These are phyloP conservation scores for Heliconius nattereri DNA, from an alignment of 1,140 invertebrate genomes.

Conservation along the genomic window DNA sequence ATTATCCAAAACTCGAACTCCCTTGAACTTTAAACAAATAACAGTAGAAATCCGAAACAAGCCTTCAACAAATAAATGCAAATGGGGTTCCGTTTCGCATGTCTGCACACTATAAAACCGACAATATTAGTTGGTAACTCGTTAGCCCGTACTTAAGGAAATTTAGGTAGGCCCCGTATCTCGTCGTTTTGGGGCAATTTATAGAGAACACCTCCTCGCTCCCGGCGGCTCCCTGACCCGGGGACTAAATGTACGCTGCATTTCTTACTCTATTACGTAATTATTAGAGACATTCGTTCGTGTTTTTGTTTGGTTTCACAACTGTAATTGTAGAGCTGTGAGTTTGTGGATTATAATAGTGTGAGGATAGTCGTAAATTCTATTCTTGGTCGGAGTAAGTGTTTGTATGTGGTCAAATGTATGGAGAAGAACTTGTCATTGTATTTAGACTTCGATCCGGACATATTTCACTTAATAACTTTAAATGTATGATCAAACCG, in stretches of 20 bases:
- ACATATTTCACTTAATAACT: too few species aligned
- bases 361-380: too few species aligned
- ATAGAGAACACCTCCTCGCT: constrained; percentile 43
- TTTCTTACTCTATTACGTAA: constrained; percentile 40
- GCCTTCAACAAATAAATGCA: constrained; percentile 41
- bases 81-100: constrained; percentile 48
- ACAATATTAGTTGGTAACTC: constrained; percentile 62
- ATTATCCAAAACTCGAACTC: constrained; percentile 29
- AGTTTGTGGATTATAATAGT: background rate
- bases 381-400: too few species aligned
- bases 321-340: background rate
- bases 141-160: constrained; percentile 58
- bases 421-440: too few species aligned
- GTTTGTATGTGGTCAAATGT: too few species aligned
- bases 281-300: constrained; percentile 28
- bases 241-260: constrained; percentile 38
- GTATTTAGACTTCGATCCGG: too few species aligned
- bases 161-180: constrained; percentile 54
- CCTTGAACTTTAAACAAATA: constrained; percentile 37
- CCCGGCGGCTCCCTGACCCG: constrained; percentile 24
- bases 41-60: constrained; percentile 40
- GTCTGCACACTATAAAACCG: constrained; percentile 57
- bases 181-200: constrained; percentile 45
- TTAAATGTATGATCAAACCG: too few species aligned
- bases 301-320: constrained; percentile 1